Conservation (phyloP, 2,888 invertebrate genomes). For the Thecocarcelia acutangulata region DNA sequence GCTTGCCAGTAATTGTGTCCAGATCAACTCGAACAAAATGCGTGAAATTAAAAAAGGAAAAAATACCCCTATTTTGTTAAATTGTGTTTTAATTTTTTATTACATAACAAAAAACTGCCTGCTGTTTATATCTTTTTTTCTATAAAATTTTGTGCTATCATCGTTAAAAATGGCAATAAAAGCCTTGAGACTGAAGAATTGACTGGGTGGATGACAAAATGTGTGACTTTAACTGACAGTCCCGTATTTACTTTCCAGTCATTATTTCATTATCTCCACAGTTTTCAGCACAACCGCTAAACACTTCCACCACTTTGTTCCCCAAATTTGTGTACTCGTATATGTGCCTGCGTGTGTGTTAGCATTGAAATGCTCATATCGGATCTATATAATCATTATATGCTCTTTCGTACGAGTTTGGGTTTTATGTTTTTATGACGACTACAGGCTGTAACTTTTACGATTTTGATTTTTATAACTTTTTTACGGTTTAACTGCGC, state of each 20-base stretch:
- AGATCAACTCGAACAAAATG: conserved; percentile 42
- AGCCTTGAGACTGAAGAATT: conserved; percentile 8
- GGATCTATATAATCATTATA: not conserved
- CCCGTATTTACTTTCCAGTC: conserved; percentile 36
- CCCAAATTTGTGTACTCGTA: no score
- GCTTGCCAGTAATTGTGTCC: conserved; percentile 40
- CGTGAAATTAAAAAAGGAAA: conserved; percentile 45
- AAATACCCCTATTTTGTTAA: conserved; percentile 39
- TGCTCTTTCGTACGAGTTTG: not conserved
- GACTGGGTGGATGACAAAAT: conserved; percentile 4
- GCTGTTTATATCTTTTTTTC: conserved; percentile 10
- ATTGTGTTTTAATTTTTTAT: conserved; percentile 46
- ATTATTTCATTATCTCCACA: conserved; percentile 50
- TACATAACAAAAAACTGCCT: conserved; percentile 33
- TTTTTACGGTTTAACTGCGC: conserved; percentile 63
- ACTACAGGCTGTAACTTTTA: conserved; percentile 60
- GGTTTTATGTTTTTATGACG: conserved; percentile 58
- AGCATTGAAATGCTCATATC: no score
- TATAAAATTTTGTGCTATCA: conserved; percentile 29
- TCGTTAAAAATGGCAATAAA: conserved; percentile 38
- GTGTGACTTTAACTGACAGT: conserved; percentile 16
- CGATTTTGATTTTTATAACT: conserved; percentile 59
- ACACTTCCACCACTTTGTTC: conserved; percentile 6
- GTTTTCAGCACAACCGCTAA: conserved; percentile 2
- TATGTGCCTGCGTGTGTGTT: not conserved